A percentile compares a stretch with the other conserved stretches of the same genome.
Conservation (phyloP, 1,140 invertebrate species). For the Eriocheir sinensis region DNA sequence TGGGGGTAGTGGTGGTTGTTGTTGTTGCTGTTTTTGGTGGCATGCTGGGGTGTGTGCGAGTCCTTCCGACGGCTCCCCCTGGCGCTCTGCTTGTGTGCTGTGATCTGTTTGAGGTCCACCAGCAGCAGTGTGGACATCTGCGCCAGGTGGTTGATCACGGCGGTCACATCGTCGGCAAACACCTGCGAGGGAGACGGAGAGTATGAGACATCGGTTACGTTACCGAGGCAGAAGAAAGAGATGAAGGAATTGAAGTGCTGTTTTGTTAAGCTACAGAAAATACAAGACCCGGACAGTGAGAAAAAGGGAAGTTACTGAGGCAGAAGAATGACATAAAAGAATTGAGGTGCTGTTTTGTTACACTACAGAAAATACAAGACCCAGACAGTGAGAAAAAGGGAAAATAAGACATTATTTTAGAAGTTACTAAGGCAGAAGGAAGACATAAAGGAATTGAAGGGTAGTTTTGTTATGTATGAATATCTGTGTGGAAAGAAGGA, state of each 20-base stretch:
- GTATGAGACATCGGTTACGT: neutral
- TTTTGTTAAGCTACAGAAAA: too few species aligned
- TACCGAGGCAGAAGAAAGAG: neutral
- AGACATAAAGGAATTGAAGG: neutral
- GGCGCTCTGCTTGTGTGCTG: slow-evolving; percentile 35
- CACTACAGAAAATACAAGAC: too few species aligned
- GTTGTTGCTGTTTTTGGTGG: neutral
- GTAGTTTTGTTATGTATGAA: neutral
- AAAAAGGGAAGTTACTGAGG: neutral
- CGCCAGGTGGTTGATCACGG: slow-evolving; percentile 95
- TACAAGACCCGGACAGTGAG: too few species aligned
- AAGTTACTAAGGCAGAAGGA: neutral
- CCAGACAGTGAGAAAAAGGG: neutral
- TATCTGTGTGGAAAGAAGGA: neutral
- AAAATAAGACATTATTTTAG: neutral
- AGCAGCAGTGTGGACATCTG: slow-evolving; percentile 95
- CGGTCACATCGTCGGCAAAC: slow-evolving; percentile 91
- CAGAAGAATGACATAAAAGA: neutral
- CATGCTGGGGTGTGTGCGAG: neutral
- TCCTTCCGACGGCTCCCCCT: neutral
- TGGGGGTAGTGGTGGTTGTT: neutral
- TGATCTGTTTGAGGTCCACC: slow-evolving; percentile 86
- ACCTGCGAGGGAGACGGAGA: slow-evolving; percentile 79
- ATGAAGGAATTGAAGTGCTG: neutral
- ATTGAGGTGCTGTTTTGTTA: neutral